Conservation (phyloP, 2,797 vertebrate genomes). For the Catharus ustulatus region DNA sequence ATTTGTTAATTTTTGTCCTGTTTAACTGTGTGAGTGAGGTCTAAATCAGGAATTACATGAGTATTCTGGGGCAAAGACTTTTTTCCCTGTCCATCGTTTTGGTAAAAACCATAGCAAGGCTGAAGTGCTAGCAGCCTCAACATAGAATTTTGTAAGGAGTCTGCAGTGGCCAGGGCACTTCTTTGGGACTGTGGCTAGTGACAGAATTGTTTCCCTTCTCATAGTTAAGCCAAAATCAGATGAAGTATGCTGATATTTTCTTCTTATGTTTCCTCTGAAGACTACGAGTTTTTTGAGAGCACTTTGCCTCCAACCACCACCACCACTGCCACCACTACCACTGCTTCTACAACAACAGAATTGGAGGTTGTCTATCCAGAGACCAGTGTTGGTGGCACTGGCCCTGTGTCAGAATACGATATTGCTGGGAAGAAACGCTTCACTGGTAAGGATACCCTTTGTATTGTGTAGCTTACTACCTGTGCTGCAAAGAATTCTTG, state of each 20-base stretch:
- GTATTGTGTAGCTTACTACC: background rate
- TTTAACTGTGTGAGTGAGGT: background rate
- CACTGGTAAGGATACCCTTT: constrained; percentile 81
- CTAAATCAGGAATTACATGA: background rate
- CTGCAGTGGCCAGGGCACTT: background rate
- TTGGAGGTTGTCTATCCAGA: constrained; percentile 44
- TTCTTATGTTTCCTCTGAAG: constrained; percentile 74
- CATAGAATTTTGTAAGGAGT: background rate
- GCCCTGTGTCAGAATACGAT: constrained; percentile 87
- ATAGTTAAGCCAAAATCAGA: background rate
- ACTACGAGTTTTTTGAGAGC: constrained; percentile 80
- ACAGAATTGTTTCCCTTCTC: background rate
- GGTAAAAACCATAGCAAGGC: background rate
- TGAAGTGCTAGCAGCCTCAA: background rate
- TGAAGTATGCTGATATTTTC: background rate
- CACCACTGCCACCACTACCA: constrained; percentile 12
- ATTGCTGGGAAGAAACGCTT: constrained; percentile 91
- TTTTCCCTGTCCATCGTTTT: background rate
- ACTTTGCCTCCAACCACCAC: constrained; percentile 72
- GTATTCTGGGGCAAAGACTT: background rate
- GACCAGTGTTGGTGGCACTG: constrained; percentile 70
- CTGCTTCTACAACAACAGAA: constrained; percentile 36
- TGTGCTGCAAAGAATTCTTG: background rate
- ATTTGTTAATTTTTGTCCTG: background rate
- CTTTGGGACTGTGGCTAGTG: background rate